These are phyloP conservation scores for Burhinus oedicnemus DNA, from an alignment of 2,113 vertebrate species.

Conservation along the genomic window DNA sequence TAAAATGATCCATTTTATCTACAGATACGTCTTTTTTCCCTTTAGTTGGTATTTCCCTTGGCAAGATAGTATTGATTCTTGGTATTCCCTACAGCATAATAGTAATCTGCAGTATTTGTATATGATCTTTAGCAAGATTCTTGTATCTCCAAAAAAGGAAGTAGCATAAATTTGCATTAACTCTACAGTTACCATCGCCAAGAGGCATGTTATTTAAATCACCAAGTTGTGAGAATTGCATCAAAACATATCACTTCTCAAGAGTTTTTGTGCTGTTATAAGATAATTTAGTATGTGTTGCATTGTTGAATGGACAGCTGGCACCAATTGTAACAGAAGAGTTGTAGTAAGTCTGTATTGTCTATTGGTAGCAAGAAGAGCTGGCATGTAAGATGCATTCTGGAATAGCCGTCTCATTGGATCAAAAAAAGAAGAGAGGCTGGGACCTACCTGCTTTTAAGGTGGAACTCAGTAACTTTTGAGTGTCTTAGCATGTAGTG, in stretches of 20 bases:
- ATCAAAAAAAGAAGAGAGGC: background rate
- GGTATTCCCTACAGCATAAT: background rate
- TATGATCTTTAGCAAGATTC: background rate
- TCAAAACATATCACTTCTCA: background rate
- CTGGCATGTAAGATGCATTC: background rate
- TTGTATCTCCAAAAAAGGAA: background rate
- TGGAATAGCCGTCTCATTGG: background rate
- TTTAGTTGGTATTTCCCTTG: background rate
- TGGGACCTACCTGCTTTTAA: background rate
- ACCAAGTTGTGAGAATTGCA: background rate
- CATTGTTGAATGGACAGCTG: background rate
- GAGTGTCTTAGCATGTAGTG: background rate
- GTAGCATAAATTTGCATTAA: background rate
- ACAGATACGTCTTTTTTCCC: background rate
- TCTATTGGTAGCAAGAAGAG: background rate
- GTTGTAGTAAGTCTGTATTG: background rate
- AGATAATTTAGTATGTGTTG: background rate
- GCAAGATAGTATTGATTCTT: background rate
- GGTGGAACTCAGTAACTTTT: background rate
- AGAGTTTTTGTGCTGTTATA: background rate
- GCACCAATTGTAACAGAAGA: background rate
- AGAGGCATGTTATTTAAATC: background rate
- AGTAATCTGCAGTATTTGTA: background rate
- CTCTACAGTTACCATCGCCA: background rate
- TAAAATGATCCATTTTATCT: constrained; percentile 16